phyloP scores from a whole-genome alignment of 2,888 invertebrate genomes.

The Apotomis turbidana region DNA sequence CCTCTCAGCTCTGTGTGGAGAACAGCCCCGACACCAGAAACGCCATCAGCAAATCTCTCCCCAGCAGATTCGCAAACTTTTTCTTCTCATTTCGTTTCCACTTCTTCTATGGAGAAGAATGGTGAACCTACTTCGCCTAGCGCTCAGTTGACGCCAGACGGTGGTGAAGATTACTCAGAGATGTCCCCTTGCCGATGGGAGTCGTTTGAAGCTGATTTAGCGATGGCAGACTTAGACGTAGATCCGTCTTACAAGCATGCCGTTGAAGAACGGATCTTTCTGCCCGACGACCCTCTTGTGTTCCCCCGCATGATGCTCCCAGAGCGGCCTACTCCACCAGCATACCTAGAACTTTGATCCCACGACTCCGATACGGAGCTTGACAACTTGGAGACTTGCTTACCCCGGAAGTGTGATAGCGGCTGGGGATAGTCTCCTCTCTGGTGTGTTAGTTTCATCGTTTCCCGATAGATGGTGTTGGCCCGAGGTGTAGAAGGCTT shows the following conservation, averaged over 20 bases:
- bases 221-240: conserved; percentile 84
- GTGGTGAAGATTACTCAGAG: conserved; percentile 73
- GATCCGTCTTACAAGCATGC: conserved; percentile 86
- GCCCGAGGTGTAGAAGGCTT: conserved; percentile 54
- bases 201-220: conserved; percentile 85
- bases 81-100: conserved; percentile 85
- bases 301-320: conserved; percentile 79
- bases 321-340: conserved; percentile 84
- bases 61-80: conserved; percentile 85
- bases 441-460: conserved; percentile 59
- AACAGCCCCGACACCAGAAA: conserved; percentile 85
- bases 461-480: conserved; percentile 57
- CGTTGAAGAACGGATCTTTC: conserved; percentile 85
- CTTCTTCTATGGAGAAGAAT: conserved; percentile 77
- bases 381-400: conserved; percentile 65
- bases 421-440: conserved; percentile 60
- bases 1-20: conserved; percentile 76
- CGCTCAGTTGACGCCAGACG: conserved; percentile 84
- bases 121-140: conserved; percentile 81
- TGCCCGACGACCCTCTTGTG: conserved; percentile 82
- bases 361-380: conserved; percentile 79
- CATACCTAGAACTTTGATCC: conserved; percentile 79
- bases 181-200: conserved; percentile 85
- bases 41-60: conserved; percentile 87
- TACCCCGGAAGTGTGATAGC: conserved; percentile 62